phyloP scores from a whole-genome alignment of 2,113 vertebrate species.

The Cheirogaleus medius region DNA sequence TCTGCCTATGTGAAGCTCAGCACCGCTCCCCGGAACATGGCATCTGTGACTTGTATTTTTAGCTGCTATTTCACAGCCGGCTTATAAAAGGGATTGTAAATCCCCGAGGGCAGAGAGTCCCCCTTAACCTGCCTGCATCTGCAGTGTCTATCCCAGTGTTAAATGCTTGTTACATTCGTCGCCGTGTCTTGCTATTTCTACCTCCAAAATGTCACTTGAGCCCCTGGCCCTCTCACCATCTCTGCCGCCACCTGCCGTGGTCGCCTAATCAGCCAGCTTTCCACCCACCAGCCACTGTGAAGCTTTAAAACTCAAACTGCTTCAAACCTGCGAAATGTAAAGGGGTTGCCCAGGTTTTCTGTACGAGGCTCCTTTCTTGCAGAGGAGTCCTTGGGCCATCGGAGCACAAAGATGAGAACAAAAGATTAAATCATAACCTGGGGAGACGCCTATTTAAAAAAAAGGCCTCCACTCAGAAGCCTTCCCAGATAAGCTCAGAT shows the following conservation, averaged over 20 bases:
- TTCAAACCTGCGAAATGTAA: neutral
- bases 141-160: neutral
- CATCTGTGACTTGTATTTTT: neutral
- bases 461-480: neutral
- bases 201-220: neutral
- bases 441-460: neutral
- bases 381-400: neutral
- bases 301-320: neutral
- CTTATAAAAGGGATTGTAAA: slow-evolving; percentile 41
- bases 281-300: neutral
- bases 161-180: neutral
- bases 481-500: neutral
- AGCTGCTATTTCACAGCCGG: neutral
- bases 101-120: neutral
- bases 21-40: neutral
- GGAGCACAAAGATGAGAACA: neutral
- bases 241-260: neutral
- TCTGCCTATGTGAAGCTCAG: neutral
- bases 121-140: neutral
- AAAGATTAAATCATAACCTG: neutral
- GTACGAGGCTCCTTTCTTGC: neutral
- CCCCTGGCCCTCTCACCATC: neutral
- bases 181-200: neutral
- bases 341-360: neutral
- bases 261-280: neutral